These are phyloP conservation scores for Gallinago solitaria DNA, from an alignment of 2,797 vertebrate species.

Conservation along the genomic window DNA sequence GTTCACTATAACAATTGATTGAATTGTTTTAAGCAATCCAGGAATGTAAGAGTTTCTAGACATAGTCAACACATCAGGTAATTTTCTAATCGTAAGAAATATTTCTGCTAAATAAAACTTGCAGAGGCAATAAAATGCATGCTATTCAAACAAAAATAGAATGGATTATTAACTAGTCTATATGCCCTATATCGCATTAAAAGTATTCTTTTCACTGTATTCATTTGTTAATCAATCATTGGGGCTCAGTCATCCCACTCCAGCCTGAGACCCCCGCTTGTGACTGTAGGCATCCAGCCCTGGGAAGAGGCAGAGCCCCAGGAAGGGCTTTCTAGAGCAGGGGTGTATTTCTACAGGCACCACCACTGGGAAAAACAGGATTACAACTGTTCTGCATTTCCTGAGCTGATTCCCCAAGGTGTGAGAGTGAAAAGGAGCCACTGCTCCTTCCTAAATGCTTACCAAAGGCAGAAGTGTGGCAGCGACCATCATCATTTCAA, in stretches of 20 bases:
- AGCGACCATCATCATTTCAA: neutral
- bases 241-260: fast-evolving
- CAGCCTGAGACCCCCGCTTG: fast-evolving
- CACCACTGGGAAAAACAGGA: neutral
- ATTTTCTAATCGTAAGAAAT: neutral
- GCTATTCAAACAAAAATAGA: neutral
- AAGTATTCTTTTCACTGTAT: neutral
- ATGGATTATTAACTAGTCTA: neutral
- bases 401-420: neutral
- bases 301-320: neutral
- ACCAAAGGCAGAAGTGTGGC: neutral
- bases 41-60: neutral
- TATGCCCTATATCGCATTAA: neutral
- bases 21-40: neutral
- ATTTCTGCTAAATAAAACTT: neutral
- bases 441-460: neutral
- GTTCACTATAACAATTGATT: neutral
- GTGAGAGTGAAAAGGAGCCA: neutral
- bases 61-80: neutral
- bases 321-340: neutral
- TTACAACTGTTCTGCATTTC: neutral
- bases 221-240: neutral
- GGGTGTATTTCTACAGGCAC: neutral
- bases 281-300: neutral
- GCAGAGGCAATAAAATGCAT: neutral